phyloP scores from a whole-genome alignment of 2,797 vertebrate genomes.

The Salarias fasciatus region DNA sequence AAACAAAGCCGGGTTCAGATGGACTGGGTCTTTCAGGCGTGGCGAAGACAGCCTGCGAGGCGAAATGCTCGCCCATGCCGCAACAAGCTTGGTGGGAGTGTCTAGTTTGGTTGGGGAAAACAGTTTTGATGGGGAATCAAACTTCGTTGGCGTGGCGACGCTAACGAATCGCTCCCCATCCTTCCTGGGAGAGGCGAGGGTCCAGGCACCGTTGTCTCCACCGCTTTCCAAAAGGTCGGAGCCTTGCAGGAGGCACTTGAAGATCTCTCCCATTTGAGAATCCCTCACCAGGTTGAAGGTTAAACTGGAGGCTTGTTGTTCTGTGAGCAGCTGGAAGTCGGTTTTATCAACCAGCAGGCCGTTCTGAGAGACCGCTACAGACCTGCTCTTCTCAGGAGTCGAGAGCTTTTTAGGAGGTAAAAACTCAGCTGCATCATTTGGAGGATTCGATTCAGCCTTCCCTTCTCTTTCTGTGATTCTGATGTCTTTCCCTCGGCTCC shows the following conservation, averaged over 20 bases:
- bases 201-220: conserved; percentile 74
- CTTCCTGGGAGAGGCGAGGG: conserved; percentile 79
- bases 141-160: conserved; percentile 79
- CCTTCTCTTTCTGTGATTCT: conserved; percentile 66
- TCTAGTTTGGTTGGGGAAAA: conserved; percentile 75
- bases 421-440: conserved; percentile 12
- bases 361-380: conserved; percentile 69
- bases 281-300: conserved; percentile 96
- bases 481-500: conserved; percentile 85
- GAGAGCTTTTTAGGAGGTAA: conserved; percentile 32
- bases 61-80: conserved; percentile 84
- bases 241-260: conserved; percentile 94
- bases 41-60: conserved; percentile 83
- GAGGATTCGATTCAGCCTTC: not conserved
- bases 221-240: conserved; percentile 88
- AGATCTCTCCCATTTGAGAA: conserved; percentile 98
- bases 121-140: conserved; percentile 81
- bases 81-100: conserved; percentile 81
- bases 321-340: conserved; percentile 92
- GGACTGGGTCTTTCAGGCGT: conserved; percentile 74
- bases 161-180: conserved; percentile 75
- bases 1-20: conserved; percentile 88
- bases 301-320: conserved; percentile 92
- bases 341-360: conserved; percentile 79
- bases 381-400: conserved; percentile 63